Evolutionary conservation across 2,113 vertebrate species (phyloP).

Genomic region (Ornithorhynchus anatinus): DNA sequence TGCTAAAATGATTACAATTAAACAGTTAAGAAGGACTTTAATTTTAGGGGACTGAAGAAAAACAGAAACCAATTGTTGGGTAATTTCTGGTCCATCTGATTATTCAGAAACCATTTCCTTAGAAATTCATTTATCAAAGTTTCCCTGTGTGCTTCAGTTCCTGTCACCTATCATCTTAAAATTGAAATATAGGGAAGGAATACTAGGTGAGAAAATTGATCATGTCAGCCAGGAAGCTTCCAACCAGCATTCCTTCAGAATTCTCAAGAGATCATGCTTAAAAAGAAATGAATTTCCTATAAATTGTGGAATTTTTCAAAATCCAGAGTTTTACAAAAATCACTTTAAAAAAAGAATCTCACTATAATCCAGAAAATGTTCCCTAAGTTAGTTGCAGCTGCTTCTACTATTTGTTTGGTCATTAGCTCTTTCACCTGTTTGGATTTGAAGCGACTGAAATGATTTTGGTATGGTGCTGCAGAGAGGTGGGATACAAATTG

Average conservation of each 20-base stretch:
- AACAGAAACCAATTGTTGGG: neutral
- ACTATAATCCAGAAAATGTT: too few species aligned
- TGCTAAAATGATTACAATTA: neutral
- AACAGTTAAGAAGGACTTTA: neutral
- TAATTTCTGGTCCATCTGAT: neutral
- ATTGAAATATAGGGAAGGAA: neutral
- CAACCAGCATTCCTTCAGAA: conserved; percentile 3
- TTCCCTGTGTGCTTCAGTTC: neutral
- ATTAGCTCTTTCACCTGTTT: too few species aligned
- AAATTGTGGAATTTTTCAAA: too few species aligned
- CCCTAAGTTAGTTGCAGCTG: too few species aligned
- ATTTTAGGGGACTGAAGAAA: neutral
- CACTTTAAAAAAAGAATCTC: too few species aligned
- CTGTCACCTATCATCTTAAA: neutral
- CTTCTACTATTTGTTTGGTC: too few species aligned
- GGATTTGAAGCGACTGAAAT: too few species aligned
- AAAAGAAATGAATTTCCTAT: too few species aligned
- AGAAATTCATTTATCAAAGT: neutral
- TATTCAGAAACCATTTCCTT: neutral
- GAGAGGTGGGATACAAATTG: too few species aligned
- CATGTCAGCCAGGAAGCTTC: neutral
- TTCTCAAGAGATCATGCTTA: neutral
- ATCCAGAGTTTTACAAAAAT: too few species aligned
- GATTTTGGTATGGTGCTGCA: too few species aligned
- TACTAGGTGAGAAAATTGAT: neutral